A percentile compares a stretch with the other conserved stretches of the same genome.
Evolutionary conservation across 2,797 vertebrate species (phyloP).

Genomic region (Sebastes oblongus): DNA sequence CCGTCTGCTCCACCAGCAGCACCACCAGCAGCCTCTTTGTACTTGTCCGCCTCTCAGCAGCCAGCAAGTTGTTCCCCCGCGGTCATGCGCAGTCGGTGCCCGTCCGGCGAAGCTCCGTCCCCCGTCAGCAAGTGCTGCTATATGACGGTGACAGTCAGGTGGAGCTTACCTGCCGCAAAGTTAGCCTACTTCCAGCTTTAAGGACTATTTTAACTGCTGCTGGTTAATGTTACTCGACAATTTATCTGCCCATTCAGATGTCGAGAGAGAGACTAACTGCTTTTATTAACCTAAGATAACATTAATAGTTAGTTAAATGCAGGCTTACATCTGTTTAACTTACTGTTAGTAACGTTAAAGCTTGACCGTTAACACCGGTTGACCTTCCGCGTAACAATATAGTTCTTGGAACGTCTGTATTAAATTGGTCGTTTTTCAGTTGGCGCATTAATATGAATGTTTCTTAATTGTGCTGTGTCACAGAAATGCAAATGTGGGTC

Average conservation of each 20-base stretch:
- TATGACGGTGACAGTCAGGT: conserved; percentile 53
- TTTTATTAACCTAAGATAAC: no score
- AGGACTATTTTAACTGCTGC: no score
- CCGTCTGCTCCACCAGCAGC: neutral
- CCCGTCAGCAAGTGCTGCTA: neutral
- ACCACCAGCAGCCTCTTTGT: conserved; percentile 64
- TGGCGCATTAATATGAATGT: conserved; percentile 33
- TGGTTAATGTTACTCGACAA: no score
- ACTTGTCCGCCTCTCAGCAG: conserved; percentile 45
- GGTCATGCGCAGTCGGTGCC: conserved; percentile 68
- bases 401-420: neutral
- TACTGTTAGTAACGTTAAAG: no score
- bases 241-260: no score
- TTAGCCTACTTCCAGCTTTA: neutral
- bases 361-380: no score
- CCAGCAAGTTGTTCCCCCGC: neutral
- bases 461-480: neutral
- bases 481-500: neutral
- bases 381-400: no score
- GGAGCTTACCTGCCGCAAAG: conserved; percentile 35
- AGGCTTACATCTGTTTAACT: no score
- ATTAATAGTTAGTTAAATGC: no score
- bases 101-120: neutral
- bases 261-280: no score
- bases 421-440: neutral